These are phyloP conservation scores for Tetranychus piercei DNA, from an alignment of 2,888 invertebrate genomes.

Conservation along the genomic window DNA sequence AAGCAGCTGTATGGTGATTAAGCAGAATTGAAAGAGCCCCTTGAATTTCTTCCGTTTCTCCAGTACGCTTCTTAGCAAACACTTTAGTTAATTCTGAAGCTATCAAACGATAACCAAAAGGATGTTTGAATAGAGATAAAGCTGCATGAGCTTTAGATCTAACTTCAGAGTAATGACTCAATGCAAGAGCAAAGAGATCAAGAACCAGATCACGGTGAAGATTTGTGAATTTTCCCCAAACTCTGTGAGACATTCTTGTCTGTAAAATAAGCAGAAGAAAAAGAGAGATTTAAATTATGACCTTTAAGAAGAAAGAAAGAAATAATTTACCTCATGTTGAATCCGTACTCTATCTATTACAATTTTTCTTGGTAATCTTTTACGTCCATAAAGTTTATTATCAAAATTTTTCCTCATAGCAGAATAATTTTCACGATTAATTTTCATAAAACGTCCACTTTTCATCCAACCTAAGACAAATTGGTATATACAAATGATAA, in stretches of 20 bases:
- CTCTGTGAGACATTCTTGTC: constrained; percentile 33
- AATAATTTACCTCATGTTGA: constrained; percentile 42
- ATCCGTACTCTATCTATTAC: constrained; percentile 47
- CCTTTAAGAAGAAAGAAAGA: neutral
- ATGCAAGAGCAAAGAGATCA: constrained; percentile 45
- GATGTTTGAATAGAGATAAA: constrained; percentile 44
- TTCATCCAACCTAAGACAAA: neutral
- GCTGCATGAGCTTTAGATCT: constrained; percentile 48
- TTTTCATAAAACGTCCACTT: neutral
- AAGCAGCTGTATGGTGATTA: constrained; percentile 42
- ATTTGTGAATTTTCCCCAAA: constrained; percentile 38
- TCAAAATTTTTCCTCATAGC: neutral
- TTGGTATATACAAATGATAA: constrained; percentile 6
- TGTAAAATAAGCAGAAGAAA: constrained; percentile 20
- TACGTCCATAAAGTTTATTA: constrained; percentile 27
- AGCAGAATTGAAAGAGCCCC: constrained; percentile 58
- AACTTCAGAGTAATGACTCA: constrained; percentile 49
- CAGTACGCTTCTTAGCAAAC: constrained; percentile 39
- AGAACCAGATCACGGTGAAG: constrained; percentile 44
- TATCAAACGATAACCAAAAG: constrained; percentile 46
- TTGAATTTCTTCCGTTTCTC: constrained; percentile 49
- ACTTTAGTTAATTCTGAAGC: constrained; percentile 45
- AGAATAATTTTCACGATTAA: neutral
- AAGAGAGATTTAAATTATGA: constrained; percentile 14
- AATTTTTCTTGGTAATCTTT: constrained; percentile 43